phyloP scores from a whole-genome alignment of 1,140 invertebrate genomes.

The Cherax destructor region DNA sequence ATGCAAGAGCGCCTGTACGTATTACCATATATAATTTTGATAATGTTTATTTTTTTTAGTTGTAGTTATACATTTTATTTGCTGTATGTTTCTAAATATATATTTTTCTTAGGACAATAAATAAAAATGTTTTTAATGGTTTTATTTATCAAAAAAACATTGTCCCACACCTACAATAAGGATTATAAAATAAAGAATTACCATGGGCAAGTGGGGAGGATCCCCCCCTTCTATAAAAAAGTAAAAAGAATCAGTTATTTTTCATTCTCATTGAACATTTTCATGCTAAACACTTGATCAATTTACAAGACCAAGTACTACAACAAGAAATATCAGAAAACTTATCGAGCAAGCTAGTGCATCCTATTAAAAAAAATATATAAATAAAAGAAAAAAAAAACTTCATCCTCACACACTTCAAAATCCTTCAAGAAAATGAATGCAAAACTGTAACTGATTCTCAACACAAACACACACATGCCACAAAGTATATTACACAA shows the following conservation, averaged over 20 bases:
- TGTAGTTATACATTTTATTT: neutral
- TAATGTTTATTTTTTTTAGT: neutral
- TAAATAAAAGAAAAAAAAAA: slow-evolving; percentile 25
- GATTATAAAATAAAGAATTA: slow-evolving; percentile 37
- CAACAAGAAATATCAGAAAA: slow-evolving; percentile 23
- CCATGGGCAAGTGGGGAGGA: slow-evolving; percentile 16
- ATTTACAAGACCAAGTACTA: slow-evolving; percentile 25
- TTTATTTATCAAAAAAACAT: slow-evolving; percentile 33
- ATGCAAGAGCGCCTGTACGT: neutral
- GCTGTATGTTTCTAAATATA: neutral
- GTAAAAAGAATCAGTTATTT: slow-evolving; percentile 37
- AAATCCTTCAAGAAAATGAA: slow-evolving; percentile 18
- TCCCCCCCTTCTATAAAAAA: slow-evolving; percentile 35
- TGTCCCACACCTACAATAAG: slow-evolving; percentile 44
- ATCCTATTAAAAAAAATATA: slow-evolving; percentile 33
- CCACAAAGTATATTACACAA: neutral
- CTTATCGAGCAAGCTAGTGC: slow-evolving; percentile 36
- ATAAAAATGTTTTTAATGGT: neutral
- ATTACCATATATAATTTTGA: neutral
- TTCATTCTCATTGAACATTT: slow-evolving; percentile 14
- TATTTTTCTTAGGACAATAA: neutral
- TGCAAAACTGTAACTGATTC: slow-evolving; percentile 20
- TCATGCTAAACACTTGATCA: slow-evolving; percentile 10
- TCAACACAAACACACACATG: neutral
- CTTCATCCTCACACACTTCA: slow-evolving; percentile 21